Evolutionary conservation across 2,113 vertebrate species (phyloP), one percentile per base, ranked within the genome.

Genomic region (Platysteira castanea): DNA sequence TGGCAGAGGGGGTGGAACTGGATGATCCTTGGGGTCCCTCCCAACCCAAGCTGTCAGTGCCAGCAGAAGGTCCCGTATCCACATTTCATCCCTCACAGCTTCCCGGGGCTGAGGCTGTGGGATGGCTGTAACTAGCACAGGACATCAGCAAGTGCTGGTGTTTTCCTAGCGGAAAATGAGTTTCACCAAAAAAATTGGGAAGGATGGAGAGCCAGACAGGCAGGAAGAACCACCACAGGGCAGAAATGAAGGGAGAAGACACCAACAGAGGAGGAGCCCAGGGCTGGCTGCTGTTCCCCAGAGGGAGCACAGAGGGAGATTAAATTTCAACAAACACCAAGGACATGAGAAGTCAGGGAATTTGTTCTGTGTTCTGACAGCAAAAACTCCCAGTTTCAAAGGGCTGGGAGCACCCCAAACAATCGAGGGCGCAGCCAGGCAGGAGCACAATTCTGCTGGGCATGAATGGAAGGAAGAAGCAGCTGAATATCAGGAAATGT

Each of bases 391-490:
- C 49, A 16, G 31, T 42, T 47, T 70, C 39, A 46, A 60, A 59
- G 70, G 61, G 76, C 16, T 77, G 42, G 84, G 67, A 87, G 87
- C 65, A 59, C 86, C 87, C 70, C 41, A 50, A 84, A 96, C 92
- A 96, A 96, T 93, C 19, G 21, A 73, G 87, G 90, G 93, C 1
- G 0, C 88, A 87, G 31, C 56, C 10, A 2, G 90, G 88, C 71
- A 65, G 84, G 87, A 83, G 93, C 54, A 83, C 67, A 47, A 84
- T 95, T 91, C 90, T 94, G 92, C 93, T 47, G 64, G 11, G 82
- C 89, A 86, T 96, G 91, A 96, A 96, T 95, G 56, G 91, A 88
- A 95, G 95, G 95, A 97, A 95, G 89, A 97, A 94, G 93, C 79
- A 90, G 90, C 95, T 96, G 93, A 96, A 96, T 92, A 49, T 93